Base-by-base conservation (phyloP, 2,797 vertebrate genomes). In the Heliangelus exortis region DNA sequence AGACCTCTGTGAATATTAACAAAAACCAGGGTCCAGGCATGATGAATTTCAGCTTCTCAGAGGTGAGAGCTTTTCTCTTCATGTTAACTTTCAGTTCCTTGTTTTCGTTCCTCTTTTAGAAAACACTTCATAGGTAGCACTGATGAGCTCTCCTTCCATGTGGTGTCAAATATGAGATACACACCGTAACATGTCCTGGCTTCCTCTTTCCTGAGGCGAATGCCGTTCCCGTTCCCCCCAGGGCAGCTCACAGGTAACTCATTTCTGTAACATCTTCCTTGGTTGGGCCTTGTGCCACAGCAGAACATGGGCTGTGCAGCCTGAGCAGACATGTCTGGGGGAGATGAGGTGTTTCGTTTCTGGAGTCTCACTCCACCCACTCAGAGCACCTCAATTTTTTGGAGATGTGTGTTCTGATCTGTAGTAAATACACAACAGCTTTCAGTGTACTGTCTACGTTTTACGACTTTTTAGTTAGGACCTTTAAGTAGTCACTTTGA, bases 271-370 rank as follows among this genome's bases (percentile, higher is more conserved):
- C 45, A 19, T 3, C 47, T 34, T 17, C 28, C 9, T 3, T 10
- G 50, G 50, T 2, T 3, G 8, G 45, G 14, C 31, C 29, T 26
- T 18, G 2, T 3, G 23, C 16, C 65, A n/a, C 21, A 14, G 4
- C 16, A 8, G 15, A 28, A 2, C 0, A 3, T 0, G 7, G 3
- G 19, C 4, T 23, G 26, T 1, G 3, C 39, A 7, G 23, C 25
- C 34, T 1, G 16, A 19, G 22, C 26, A 13, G 63, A 3, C 25
- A 1, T 0, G 2, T 11, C 34, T 6, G 0, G 0, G 34, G 31
- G 19, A 28, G 25, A 9, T 0, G 21, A 28, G 36, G 10, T 1
- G 3, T 19, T 48, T 41, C 13, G 12, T 41, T 41, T 16, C 20
- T 1, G 15, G 3, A 21, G 33, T 6, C 61, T 48, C 33, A 2